phyloP scores from a whole-genome alignment of 1,140 invertebrate species.

The Stenopsyche tienmushanensis region DNA sequence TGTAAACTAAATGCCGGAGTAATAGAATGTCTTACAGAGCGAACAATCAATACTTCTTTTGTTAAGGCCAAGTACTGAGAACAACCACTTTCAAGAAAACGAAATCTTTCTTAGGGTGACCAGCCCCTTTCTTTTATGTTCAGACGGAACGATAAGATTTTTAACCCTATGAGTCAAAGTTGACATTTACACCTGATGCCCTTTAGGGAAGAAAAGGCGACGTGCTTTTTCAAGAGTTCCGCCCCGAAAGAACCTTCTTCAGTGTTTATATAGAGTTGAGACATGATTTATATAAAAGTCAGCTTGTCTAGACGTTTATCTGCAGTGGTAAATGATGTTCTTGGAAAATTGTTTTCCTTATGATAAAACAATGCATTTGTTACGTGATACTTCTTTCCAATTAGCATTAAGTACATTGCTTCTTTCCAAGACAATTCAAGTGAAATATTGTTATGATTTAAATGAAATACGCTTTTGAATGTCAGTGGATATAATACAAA shows the following conservation, averaged over 20 bases:
- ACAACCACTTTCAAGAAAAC: conserved; percentile 25
- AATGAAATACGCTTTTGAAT: no score
- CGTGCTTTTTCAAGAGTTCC: conserved; percentile 25
- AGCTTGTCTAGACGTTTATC: conserved; percentile 38
- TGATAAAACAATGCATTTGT: neutral
- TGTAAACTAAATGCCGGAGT: no score
- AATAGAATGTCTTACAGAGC: no score
- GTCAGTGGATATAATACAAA: no score
- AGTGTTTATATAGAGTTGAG: conserved; percentile 4
- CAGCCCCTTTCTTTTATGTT: conserved; percentile 39
- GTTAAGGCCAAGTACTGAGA: neutral
- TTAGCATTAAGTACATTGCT: neutral
- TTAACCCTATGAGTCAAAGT: conserved; percentile 42
- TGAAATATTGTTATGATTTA: no score
- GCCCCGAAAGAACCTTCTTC: conserved; percentile 24
- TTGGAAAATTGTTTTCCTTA: conserved; percentile 26
- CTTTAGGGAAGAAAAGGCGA: conserved; percentile 36
- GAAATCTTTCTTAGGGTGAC: conserved; percentile 32
- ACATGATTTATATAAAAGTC: conserved; percentile 40
- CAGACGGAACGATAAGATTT: conserved; percentile 41
- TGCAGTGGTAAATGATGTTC: conserved; percentile 36
- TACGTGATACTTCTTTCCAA: neutral
- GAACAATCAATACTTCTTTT: neutral
- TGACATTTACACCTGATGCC: conserved; percentile 43
- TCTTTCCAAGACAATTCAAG: no score